These are phyloP conservation scores for Dexiosoma caninum DNA, from an alignment of 2,888 invertebrate genomes.

Conservation along the genomic window DNA sequence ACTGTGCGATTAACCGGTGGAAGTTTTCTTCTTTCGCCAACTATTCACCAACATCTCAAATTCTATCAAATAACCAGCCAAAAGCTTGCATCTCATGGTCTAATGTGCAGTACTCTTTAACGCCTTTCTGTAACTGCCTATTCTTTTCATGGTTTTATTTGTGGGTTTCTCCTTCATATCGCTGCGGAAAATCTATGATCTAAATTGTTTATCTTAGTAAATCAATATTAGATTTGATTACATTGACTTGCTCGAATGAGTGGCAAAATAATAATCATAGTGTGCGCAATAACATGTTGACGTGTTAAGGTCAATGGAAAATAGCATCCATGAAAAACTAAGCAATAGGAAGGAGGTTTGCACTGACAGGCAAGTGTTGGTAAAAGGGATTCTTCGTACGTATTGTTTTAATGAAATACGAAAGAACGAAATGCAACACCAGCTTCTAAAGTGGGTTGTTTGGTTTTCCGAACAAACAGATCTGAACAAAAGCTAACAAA, in stretches of 20 bases:
- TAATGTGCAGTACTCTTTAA: conserved; percentile 29
- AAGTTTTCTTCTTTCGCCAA: conserved; percentile 52
- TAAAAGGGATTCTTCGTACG: not conserved
- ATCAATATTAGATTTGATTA: conserved; percentile 60
- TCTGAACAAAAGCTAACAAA: conserved; percentile 4
- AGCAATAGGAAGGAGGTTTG: conserved; percentile 18
- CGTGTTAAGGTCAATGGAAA: conserved; percentile 49
- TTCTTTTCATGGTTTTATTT: not conserved
- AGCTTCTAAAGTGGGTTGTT: conserved; percentile 7
- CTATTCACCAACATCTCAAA: conserved; percentile 36
- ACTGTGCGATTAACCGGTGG: conserved; percentile 62
- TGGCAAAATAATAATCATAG: conserved; percentile 41
- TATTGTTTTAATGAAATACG: not conserved
- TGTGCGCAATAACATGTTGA: conserved; percentile 25
- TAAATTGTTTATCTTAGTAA: conserved; percentile 62
- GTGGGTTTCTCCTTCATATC: conserved; percentile 26
- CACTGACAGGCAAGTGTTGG: not conserved
- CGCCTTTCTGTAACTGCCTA: conserved; percentile 55
- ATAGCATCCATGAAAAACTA: not conserved
- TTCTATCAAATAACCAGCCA: conserved; percentile 20
- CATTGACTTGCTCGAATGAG: conserved; percentile 45
- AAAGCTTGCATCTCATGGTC: not conserved
- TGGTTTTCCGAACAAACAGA: not conserved
- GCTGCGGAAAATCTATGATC: conserved; percentile 53
- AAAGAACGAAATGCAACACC: not conserved